Percentiles rank a stretch among this genome's conserved stretches.
These are phyloP conservation scores for Cathartes aura DNA, from an alignment of 2,113 vertebrate species.

Conservation along the genomic window DNA sequence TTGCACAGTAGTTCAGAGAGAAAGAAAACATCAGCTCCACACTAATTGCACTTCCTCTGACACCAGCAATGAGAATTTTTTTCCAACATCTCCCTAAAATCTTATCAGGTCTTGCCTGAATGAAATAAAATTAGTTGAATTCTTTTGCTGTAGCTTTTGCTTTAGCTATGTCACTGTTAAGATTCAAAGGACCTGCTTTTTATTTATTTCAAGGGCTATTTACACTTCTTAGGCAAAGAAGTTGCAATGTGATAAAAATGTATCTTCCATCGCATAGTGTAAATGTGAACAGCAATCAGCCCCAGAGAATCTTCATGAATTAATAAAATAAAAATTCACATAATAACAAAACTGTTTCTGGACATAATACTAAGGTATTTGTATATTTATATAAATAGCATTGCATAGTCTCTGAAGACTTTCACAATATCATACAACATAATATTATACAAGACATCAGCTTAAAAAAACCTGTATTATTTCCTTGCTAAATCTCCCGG, in stretches of 20 bases:
- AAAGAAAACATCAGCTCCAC: background rate
- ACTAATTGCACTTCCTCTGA: slow-evolving; percentile 24
- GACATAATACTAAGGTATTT: background rate
- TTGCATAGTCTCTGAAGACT: background rate
- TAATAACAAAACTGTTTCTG: background rate
- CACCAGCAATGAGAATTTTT: background rate
- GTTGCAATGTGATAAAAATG: background rate
- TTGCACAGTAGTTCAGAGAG: background rate
- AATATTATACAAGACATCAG: background rate
- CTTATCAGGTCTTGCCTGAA: background rate
- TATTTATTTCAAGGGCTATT: background rate
- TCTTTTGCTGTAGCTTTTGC: background rate
- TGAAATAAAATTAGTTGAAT: background rate
- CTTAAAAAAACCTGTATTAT: background rate
- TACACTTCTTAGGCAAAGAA: background rate
- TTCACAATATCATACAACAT: background rate
- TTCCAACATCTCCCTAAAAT: background rate
- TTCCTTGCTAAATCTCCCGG: background rate
- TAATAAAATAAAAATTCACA: background rate
- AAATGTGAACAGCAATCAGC: background rate
- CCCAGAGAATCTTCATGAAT: background rate
- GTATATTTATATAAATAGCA: background rate
- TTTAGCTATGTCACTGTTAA: background rate
- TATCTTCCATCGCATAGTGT: background rate
- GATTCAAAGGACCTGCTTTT: background rate